Evolutionary conservation across 1,140 invertebrate genomes (phyloP).

Genomic region (Drosophila tropicalis): DNA sequence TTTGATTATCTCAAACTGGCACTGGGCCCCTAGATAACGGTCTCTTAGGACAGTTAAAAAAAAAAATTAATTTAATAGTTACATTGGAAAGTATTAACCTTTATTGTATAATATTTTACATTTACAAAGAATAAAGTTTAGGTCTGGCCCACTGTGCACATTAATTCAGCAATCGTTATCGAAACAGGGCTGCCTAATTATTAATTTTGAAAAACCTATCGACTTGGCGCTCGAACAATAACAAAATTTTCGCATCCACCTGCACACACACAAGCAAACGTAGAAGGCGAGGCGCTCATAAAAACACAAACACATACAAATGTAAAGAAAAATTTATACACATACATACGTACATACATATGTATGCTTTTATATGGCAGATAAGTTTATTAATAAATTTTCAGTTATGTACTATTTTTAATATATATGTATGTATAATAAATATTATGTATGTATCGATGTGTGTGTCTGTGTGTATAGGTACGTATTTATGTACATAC

Average conservation of each 20-base stretch:
- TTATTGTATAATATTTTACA: too few species aligned
- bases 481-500: background rate
- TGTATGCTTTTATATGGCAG: constrained; percentile 43
- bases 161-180: background rate
- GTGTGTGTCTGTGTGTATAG: background rate
- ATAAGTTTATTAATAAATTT: constrained; percentile 77
- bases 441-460: too few species aligned
- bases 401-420: constrained; percentile 14
- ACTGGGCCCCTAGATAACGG: background rate
- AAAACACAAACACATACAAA: background rate
- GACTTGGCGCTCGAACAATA: constrained; percentile 34
- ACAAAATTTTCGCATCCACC: background rate
- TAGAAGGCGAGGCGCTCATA: constrained; percentile 8
- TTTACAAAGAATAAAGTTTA: background rate
- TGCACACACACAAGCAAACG: background rate
- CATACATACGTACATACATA: too few species aligned
- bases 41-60: too few species aligned
- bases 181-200: constrained; percentile 17
- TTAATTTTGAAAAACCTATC: constrained; percentile 35
- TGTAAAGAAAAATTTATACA: background rate
- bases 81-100: too few species aligned
- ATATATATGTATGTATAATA: background rate
- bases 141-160: background rate
- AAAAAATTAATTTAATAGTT: too few species aligned
- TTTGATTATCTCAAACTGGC: background rate